phyloP scores from a whole-genome alignment of 2,797 vertebrate species.

The Argentina silus region DNA sequence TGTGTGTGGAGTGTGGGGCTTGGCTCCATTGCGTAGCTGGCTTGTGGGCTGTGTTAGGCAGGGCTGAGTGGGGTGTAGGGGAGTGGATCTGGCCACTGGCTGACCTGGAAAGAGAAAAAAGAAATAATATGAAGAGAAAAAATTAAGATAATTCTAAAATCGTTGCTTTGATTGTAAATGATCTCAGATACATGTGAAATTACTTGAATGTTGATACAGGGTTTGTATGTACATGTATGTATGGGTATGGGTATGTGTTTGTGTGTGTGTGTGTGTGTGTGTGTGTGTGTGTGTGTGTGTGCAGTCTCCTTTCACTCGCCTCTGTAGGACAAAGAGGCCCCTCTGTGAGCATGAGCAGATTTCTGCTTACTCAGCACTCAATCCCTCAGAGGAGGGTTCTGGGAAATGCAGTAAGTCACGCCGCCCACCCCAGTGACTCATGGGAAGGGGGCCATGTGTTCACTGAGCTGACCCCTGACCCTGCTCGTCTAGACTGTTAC shows the following conservation, averaged over 20 bases:
- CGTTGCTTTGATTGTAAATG: background rate
- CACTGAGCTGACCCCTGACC: slow-evolving; percentile 53
- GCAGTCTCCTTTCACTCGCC: background rate
- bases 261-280: background rate
- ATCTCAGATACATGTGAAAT: background rate
- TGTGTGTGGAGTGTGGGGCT: slow-evolving; percentile 50
- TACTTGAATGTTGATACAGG: background rate
- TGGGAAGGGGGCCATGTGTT: slow-evolving; percentile 50
- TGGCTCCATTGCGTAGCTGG: slow-evolving; percentile 79
- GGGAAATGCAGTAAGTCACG: slow-evolving; percentile 49
- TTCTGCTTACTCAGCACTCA: slow-evolving; percentile 31
- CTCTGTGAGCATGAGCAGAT: slow-evolving; percentile 22
- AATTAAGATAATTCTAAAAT: background rate
- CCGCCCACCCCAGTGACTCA: slow-evolving; percentile 43
- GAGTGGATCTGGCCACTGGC: slow-evolving; percentile 79
- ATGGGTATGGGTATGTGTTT: slow-evolving; percentile 14
- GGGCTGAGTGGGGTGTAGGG: slow-evolving; percentile 61
- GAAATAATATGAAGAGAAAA: background rate
- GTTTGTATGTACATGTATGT: background rate
- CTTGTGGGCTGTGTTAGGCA: slow-evolving; percentile 74
- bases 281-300: slow-evolving; percentile 18
- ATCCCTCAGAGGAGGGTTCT: slow-evolving; percentile 22
- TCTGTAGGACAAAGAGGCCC: slow-evolving; percentile 5
- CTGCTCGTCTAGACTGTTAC: slow-evolving; percentile 58
- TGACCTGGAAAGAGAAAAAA: slow-evolving; percentile 77